Evolutionary conservation across 2,888 invertebrate genomes (phyloP), one percentile per base, ranked within the genome.

Genomic region (Clanis bilineata): DNA sequence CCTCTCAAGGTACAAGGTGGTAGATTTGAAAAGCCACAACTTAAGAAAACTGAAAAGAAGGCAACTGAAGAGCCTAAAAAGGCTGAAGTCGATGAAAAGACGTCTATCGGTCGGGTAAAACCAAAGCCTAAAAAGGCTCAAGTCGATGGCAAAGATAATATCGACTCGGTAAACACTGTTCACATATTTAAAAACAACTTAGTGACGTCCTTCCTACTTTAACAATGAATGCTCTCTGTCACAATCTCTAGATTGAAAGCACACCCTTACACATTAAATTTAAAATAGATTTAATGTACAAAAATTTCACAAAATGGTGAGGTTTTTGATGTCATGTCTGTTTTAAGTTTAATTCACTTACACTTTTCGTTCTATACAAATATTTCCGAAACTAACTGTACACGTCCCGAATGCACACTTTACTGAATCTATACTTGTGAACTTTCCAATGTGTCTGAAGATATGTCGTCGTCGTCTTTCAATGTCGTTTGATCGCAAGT

Each of bases 31-130:
- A 84, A 82, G 64, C 92, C 92, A 67, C 83, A 88, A 68, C 88
- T 91, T 70, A 92, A 90, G 88, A 93, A 88, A 90, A 85, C 81
- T 70, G 77, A 78, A 66, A 90, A 83, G 87, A 89, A 85, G 78
- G 74, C 81, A 61, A 76, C 80, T 70, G 87, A 86, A 66, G 81
- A 86, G 72, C 80, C 86, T 65, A 88, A 90, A 80, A 85, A 81
- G 69, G 83, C 86, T 65, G 76, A 72, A 61, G 63, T 77, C 67
- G 80, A 72, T 68, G 70, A 58, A 57, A 62, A 54, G 22, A 61
- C 62, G 10, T 18, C 51, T 51, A 10, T 32, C 28, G 5, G 3
- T 28, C 51, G 51, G 51, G 32, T 51, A 51, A 51, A 51, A 51
- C 51, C 51, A 79, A 85, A 80, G 69, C 83, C 85, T 65, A 74